Base-by-base conservation (phyloP, 2,888 invertebrate genomes). In the Colletes collaris region DNA sequence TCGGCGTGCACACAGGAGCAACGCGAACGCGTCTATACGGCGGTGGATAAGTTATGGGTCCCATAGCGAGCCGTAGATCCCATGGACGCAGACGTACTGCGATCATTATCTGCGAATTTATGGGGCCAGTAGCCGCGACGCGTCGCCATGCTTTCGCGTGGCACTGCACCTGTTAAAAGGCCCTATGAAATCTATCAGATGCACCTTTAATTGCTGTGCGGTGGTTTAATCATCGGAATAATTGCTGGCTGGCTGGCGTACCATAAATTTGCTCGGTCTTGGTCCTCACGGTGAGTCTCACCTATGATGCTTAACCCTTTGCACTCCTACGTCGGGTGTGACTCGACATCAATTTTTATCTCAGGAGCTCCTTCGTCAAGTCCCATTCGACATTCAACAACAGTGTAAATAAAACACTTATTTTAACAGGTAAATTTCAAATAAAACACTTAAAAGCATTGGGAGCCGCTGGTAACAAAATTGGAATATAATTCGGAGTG, bases 31-130 rank as follows among this genome's bases (percentile, higher is more conserved):
- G 87, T 89, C 88, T 84, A 87, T 89, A 89, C 88, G 83, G 83
- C 79, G 84, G 79, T 78, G 89, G 88, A 89, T 92, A 92, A 92
- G 89, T 92, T 92, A 92, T 92, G 89, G 89, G 89, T 92, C 92
- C 92, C 92, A 91, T 90, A 92, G 92, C 91, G 90, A 83, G 83
- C 88, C 89, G 91, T 92, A 92, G 92, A 92, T 92, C 90, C 89
- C 89, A 90, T 88, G 88, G 92, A 92, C 92, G 90, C 91, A 92
- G 92, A 92, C 92, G 92, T 92, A 92, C 92, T 90, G 91, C 92
- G 92, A 92, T 92, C 92, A 92, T 92, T 92, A 92, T 92, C 92
- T 87, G 84, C 86, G 88, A 89, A 92, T 92, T 92, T 92, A 92
- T 92, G 90, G 90, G 84, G 71, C 78, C 83, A 72, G 84, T 82